Conservation (phyloP, 2,888 invertebrate species). For the Dicyrtomina minuta region DNA sequence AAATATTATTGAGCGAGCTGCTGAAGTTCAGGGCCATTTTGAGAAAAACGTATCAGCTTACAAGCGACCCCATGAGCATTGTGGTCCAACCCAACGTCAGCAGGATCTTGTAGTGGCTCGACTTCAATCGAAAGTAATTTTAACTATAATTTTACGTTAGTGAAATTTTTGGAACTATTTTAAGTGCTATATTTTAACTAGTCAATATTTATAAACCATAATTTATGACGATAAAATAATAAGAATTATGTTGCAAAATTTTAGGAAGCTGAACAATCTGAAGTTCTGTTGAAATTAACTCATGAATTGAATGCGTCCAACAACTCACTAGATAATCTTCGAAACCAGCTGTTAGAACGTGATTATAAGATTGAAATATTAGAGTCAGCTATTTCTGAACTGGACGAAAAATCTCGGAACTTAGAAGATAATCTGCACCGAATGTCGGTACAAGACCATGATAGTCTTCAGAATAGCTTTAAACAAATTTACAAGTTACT, state of each 20-base stretch:
- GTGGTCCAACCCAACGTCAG: too few species aligned
- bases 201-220: background rate
- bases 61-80: too few species aligned
- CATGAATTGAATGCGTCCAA: slow-evolving; percentile 51
- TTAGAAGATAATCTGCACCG: slow-evolving; percentile 49
- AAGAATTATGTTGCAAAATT: background rate
- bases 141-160: background rate
- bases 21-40: too few species aligned
- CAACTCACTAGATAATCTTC: slow-evolving; percentile 48
- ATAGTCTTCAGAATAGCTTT: slow-evolving; percentile 79
- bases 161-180: too few species aligned
- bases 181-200: too few species aligned
- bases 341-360: slow-evolving; percentile 50
- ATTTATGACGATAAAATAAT: background rate
- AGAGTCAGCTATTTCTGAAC: slow-evolving; percentile 44
- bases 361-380: slow-evolving; percentile 46
- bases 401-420: slow-evolving; percentile 43
- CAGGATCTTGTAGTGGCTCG: too few species aligned
- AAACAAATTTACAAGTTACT: slow-evolving; percentile 88
- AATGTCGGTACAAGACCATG: slow-evolving; percentile 67
- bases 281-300: slow-evolving; percentile 46
- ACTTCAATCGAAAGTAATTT: too few species aligned
- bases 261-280: slow-evolving; percentile 52
- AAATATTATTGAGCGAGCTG: too few species aligned
- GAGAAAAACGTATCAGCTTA: too few species aligned